Evolutionary conservation across 2,113 vertebrate species (phyloP).

Genomic region (Mustela nigripes): DNA sequence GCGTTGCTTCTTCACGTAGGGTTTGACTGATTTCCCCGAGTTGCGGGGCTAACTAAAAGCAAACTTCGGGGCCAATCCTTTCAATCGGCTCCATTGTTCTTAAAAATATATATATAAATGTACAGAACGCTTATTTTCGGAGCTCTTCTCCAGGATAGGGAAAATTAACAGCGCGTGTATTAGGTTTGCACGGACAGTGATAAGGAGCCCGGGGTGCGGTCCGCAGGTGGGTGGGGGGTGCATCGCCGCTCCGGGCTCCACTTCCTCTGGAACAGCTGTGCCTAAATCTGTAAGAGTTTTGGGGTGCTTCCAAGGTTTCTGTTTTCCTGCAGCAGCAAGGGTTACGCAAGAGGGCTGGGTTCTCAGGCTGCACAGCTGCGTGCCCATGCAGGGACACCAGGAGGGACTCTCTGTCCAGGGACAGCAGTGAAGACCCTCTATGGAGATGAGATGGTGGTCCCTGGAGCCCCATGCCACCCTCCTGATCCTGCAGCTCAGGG

Average conservation of each 20-base stretch:
- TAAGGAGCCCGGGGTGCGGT: fast-evolving
- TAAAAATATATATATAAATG: neutral
- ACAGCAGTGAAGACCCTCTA: fast-evolving
- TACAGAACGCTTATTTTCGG: neutral
- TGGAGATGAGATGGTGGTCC: neutral
- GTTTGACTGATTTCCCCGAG: neutral
- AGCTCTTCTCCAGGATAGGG: neutral
- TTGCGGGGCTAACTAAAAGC: neutral
- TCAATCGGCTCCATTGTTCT: neutral
- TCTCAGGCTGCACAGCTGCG: fast-evolving
- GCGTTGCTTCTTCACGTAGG: fast-evolving
- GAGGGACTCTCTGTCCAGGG: neutral
- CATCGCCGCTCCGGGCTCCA: fast-evolving
- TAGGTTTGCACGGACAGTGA: neutral
- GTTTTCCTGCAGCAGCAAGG: neutral
- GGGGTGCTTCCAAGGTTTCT: fast-evolving
- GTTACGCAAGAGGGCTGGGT: neutral
- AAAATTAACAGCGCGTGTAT: too few species aligned
- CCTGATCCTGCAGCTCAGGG: too few species aligned
- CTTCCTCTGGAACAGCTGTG: neutral
- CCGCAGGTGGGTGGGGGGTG: neutral
- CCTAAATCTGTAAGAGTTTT: neutral
- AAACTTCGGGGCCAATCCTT: neutral
- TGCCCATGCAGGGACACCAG: neutral
- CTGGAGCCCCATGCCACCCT: neutral